Conservation (phyloP, 2,113 vertebrate species). For the Bungarus multicinctus region DNA sequence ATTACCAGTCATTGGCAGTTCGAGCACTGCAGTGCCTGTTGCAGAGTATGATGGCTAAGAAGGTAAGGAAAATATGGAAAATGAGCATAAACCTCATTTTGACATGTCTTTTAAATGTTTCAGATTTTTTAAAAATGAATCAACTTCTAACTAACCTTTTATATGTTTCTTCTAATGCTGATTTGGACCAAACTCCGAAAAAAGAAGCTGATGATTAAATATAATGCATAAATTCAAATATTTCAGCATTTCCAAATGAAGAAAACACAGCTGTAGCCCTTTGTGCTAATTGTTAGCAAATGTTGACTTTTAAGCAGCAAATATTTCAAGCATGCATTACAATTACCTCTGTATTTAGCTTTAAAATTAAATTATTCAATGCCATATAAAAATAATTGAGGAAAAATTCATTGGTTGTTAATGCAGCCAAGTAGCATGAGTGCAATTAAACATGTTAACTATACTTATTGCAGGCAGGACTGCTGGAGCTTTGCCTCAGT, state of each 20-base stretch:
- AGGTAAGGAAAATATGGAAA: background rate
- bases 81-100: background rate
- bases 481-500: background rate
- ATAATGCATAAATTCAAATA: background rate
- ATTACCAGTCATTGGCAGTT: slow-evolving; percentile 12
- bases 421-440: background rate
- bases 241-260: slow-evolving; percentile 1
- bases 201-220: background rate
- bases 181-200: background rate
- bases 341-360: slow-evolving; percentile 4
- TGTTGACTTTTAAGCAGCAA: rapidly evolving
- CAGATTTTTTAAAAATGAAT: background rate
- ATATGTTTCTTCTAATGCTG: background rate
- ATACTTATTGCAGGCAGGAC: background rate
- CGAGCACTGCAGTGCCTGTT: background rate
- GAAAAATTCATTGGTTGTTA: background rate
- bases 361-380: slow-evolving; percentile 11
- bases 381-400: background rate
- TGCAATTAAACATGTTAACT: background rate
- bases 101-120: background rate
- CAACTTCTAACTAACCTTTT: background rate
- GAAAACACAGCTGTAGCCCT: background rate
- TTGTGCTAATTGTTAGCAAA: slow-evolving; percentile 8
- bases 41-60: background rate
- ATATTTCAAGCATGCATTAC: background rate